These are phyloP conservation scores for Girardinus metallicus DNA, from an alignment of 2,797 vertebrate species.

Conservation along the genomic window DNA sequence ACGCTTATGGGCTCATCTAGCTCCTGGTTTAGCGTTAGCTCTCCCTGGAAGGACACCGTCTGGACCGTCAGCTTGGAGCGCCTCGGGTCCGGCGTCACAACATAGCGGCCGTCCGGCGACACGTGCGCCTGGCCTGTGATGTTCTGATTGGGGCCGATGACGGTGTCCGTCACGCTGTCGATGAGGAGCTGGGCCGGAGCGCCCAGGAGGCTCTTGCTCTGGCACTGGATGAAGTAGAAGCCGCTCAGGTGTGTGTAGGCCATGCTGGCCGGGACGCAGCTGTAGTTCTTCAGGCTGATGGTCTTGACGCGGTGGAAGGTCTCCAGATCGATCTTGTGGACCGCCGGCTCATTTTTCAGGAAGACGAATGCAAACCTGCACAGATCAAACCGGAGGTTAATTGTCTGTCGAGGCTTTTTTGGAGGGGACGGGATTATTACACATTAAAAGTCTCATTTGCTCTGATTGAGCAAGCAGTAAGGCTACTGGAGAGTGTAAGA, in stretches of 20 bases:
- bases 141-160: slow-evolving; percentile 84
- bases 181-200: slow-evolving; percentile 85
- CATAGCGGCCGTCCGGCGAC: slow-evolving; percentile 89
- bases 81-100: slow-evolving; percentile 82
- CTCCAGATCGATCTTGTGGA: slow-evolving; percentile 97
- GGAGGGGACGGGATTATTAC: slow-evolving; percentile 50
- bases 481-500: slow-evolving; percentile 34
- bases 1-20: slow-evolving; percentile 74
- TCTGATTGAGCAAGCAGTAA: slow-evolving; percentile 47
- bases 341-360: slow-evolving; percentile 81
- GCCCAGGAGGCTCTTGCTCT: slow-evolving; percentile 27
- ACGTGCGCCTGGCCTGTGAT: slow-evolving; percentile 82
- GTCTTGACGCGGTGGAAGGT: slow-evolving; percentile 89
- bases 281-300: slow-evolving; percentile 83
- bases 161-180: slow-evolving; percentile 89
- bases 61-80: slow-evolving; percentile 85
- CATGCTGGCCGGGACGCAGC: slow-evolving; percentile 89
- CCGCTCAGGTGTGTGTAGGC: slow-evolving; percentile 93
- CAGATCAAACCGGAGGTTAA: slow-evolving; percentile 71
- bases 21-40: slow-evolving; percentile 80
- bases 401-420: slow-evolving; percentile 50
- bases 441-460: slow-evolving; percentile 60
- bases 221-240: slow-evolving; percentile 91
- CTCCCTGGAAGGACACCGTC: slow-evolving; percentile 85
- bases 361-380: slow-evolving; percentile 94